These are phyloP conservation scores for Laspeyria flexula DNA, from an alignment of 2,888 invertebrate genomes.

Conservation along the genomic window DNA sequence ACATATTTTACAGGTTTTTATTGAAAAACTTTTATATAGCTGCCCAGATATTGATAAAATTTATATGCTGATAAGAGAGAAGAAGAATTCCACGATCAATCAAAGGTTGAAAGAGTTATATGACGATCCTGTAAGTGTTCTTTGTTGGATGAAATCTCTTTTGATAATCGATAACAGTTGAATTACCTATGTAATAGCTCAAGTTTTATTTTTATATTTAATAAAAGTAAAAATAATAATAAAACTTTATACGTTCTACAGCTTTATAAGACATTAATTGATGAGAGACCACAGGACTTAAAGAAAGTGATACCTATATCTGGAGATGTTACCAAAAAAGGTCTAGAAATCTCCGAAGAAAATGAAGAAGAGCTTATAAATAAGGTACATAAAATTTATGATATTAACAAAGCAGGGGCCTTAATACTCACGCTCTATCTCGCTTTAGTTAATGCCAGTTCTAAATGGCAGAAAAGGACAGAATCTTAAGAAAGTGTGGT, in stretches of 20 bases:
- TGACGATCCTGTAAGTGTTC: conserved; percentile 67
- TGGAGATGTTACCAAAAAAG: conserved; percentile 91
- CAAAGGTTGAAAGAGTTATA: conserved; percentile 86
- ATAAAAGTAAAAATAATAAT: no score
- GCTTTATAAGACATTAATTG: conserved; percentile 71
- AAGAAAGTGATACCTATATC: conserved; percentile 89
- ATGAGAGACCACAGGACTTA: conserved; percentile 87
- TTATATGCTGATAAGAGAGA: conserved; percentile 89
- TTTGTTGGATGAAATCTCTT: no score
- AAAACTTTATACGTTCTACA: no score
- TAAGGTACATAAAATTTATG: conserved; percentile 40
- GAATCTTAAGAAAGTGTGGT: no score
- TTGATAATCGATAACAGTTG: no score
- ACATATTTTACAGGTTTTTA: conserved; percentile 82
- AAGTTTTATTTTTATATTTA: no score
- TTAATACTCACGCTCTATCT: no score
- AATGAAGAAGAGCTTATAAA: conserved; percentile 69
- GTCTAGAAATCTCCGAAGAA: conserved; percentile 89
- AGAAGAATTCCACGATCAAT: conserved; percentile 85
- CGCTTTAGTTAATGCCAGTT: no score
- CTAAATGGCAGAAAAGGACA: no score
- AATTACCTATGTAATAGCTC: no score
- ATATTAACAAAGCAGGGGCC: no score
- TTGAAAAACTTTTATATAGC: conserved; percentile 91
- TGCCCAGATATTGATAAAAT: conserved; percentile 90